Base-by-base conservation (phyloP, 2,888 invertebrate species). In the Euzophera pinguis region DNA sequence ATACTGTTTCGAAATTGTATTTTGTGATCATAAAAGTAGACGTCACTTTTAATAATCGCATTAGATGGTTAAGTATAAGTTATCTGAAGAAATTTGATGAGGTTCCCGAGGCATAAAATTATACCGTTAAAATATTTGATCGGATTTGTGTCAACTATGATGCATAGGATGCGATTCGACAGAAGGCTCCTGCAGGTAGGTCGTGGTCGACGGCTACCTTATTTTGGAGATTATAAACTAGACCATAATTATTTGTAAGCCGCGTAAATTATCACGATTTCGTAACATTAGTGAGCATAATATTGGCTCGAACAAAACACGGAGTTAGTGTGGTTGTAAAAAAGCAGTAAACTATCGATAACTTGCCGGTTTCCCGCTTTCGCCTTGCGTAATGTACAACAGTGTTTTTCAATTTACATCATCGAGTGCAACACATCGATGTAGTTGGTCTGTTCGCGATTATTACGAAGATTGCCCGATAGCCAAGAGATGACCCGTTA, bases 91-190 rank as follows among this genome's bases (percentile, higher is more conserved):
- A 78, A 77, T 75, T 71, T 72, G 72, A 78, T 71, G 67, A 64
- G 68, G 69, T 67, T 64, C 62, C 55, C 55, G 65, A 56, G 57
- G 57, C 62, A 69, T 68, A 64, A 73, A 81, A 79, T 74, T 71
- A 81, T 74, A 78, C 83, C 85, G 82, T 88, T 84, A 82, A n/a
- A 87, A 84, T 80, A 78, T 81, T 80, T 84, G 80, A 85, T 84
- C 80, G 85, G 89, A 84, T 89, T 86, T 84, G 73, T 71, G 89
- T 88, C 88, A 79, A 68, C 71, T 73, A 73, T 78, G 78, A 84
- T 81, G 76, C 71, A 83, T 79, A 71, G 71, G 70, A 64, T 71
- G 62, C 60, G 62, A 63, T 55, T 54, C 53, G 58, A 65, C 56
- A 61, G 65, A 64, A 63, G 66, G 54, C 56, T 32, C 53, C 62